Conservation (phyloP, 2,888 invertebrate species). For the Hoplodrina ambigua region DNA sequence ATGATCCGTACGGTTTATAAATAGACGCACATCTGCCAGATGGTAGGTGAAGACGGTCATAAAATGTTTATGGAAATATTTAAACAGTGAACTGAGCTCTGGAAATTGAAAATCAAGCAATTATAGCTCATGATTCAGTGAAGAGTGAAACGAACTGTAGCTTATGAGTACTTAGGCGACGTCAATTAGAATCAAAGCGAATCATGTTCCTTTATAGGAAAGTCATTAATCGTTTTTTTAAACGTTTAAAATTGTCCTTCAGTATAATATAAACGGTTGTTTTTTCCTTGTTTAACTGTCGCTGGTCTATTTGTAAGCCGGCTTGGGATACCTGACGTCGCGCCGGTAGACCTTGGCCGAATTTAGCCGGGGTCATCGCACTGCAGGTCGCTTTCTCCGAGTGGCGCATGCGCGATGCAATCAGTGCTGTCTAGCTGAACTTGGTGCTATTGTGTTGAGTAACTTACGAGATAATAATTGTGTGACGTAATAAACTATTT, state of each 20-base stretch:
- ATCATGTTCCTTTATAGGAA: not conserved
- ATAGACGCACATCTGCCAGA: conserved; percentile 81
- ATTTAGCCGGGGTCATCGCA: conserved; percentile 82
- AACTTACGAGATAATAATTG: conserved; percentile 56
- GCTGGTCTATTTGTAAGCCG: conserved; percentile 55
- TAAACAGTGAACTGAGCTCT: conserved; percentile 63
- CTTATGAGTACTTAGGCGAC: conserved; percentile 19
- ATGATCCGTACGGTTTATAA: conserved; percentile 80
- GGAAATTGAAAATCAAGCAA: conserved; percentile 57
- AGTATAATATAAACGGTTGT: conserved; percentile 4
- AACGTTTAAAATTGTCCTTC: conserved; percentile 8
- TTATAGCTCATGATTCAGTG: conserved; percentile 56
- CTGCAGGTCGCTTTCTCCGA: conserved; percentile 85
- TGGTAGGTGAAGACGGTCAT: conserved; percentile 75
- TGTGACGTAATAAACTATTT: conserved; percentile 52
- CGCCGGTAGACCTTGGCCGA: conserved; percentile 86
- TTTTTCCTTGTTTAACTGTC: conserved; percentile 38
- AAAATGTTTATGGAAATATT: conserved; percentile 78
- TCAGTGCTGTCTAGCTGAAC: conserved; percentile 68
- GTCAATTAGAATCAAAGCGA: conserved; percentile 25
- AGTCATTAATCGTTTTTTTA: conserved; percentile 13
- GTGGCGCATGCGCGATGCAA: conserved; percentile 78
- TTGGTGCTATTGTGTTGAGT: conserved; percentile 63
- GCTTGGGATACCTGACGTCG: conserved; percentile 69
- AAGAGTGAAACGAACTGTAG: conserved; percentile 47